Evolutionary conservation across 2,113 vertebrate genomes (phyloP).

Genomic region (Neotoma lepida): DNA sequence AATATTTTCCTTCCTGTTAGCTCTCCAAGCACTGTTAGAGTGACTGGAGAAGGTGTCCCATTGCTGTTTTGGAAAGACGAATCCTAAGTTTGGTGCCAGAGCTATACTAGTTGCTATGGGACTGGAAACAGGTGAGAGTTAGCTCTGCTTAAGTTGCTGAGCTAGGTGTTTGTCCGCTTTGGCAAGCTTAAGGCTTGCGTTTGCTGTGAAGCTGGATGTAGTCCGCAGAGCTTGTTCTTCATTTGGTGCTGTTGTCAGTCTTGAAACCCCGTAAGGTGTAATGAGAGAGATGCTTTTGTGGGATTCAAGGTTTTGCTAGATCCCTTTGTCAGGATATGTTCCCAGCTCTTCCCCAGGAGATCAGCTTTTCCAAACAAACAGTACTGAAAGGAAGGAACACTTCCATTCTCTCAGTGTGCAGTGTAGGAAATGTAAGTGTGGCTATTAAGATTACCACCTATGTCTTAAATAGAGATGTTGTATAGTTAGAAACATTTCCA

Average conservation of each 20-base stretch:
- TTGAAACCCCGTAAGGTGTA: conserved; percentile 80
- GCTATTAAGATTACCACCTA: neutral
- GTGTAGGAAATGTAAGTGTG: conserved; percentile 42
- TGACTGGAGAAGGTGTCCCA: conserved; percentile 41
- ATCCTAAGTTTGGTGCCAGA: conserved; percentile 27
- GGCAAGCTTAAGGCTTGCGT: conserved; percentile 25
- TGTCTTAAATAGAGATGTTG: neutral
- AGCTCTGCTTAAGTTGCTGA: conserved; percentile 55
- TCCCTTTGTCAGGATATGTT: conserved; percentile 65
- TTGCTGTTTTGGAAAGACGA: conserved; percentile 72
- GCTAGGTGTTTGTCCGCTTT: conserved; percentile 52
- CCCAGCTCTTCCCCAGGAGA: conserved; percentile 57
- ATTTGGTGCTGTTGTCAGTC: conserved; percentile 82
- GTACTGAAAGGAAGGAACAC: conserved; percentile 48
- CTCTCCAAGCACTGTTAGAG: neutral
- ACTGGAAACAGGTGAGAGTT: conserved; percentile 60
- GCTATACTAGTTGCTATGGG: conserved; percentile 36
- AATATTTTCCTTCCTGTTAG: neutral
- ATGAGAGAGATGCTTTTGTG: conserved; percentile 81
- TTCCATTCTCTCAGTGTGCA: conserved; percentile 21
- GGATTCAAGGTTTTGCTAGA: conserved; percentile 68
- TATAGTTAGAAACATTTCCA: conserved; percentile 8
- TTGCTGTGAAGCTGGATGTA: conserved; percentile 57
- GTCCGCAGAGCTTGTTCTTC: conserved; percentile 79
- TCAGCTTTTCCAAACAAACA: conserved; percentile 60